Conservation (phyloP, 2,888 invertebrate genomes). For the Entomobrya proxima region DNA sequence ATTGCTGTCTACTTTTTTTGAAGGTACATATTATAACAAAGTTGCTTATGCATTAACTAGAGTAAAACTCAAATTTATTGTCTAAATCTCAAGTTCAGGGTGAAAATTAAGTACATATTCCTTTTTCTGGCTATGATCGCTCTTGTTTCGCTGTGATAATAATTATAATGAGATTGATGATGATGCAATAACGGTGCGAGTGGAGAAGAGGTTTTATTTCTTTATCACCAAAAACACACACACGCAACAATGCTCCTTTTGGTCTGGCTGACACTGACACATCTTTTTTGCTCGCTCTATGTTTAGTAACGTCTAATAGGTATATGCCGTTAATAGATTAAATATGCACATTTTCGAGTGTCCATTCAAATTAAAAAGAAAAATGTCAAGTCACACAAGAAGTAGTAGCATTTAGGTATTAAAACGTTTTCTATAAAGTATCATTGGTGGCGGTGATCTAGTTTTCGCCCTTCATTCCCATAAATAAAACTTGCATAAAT, state of each 20-base stretch:
- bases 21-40: background rate
- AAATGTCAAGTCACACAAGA: slow-evolving; percentile 13
- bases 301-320: background rate
- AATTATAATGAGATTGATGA: background rate
- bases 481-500: slow-evolving; percentile 45
- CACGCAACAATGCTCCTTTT: background rate
- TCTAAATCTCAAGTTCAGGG: slow-evolving; percentile 51
- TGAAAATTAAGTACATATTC: slow-evolving; percentile 28
- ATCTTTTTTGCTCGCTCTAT: slow-evolving; percentile 21
- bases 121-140: background rate
- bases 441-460: slow-evolving; percentile 29
- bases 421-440: too few species aligned
- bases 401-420: background rate
- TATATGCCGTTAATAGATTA: background rate
- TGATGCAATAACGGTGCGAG: background rate
- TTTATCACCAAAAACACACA: background rate
- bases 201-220: background rate
- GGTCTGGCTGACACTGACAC: slow-evolving; percentile 49
- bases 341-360: background rate
- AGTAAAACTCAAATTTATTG: slow-evolving; percentile 36
- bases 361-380: slow-evolving; percentile 1
- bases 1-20: slow-evolving; percentile 18
- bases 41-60: too few species aligned
- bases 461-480: slow-evolving; percentile 51
- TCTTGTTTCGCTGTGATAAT: slow-evolving; percentile 9